Base-by-base conservation (phyloP, 2,888 invertebrate species). In the Drosophila niveifrons region DNA sequence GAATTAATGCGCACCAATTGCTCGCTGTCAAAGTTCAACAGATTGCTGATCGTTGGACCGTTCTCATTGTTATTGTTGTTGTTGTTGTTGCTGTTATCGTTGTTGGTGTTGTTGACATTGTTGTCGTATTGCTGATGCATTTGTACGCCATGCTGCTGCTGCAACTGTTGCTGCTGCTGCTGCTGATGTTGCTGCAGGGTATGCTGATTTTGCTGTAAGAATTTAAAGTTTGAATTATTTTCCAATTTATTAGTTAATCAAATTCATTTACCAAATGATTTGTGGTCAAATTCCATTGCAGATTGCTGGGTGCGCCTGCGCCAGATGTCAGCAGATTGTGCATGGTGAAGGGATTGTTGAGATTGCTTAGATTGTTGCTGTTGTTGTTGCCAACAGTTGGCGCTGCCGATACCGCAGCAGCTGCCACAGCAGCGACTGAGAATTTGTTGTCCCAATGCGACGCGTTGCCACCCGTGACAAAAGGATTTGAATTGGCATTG, bases 1-100 rank as follows among this genome's bases (percentile, higher is more conserved):
- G 94, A 94, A 82, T 93, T 93, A 41, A 94, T 92, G 66, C 91
- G 92, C 57, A 93, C 91, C 72, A 93, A 79, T 73, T 93, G 93
- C 58, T 92, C 93, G 72, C 92, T 93, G 75, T 94, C 93, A 80
- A 94, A 91, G 82, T 93, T 93, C 23, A 93, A 69, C 46, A 93
- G 87, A 68, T 90, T 92, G 75, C 91, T 92, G 58, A 92, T 68
- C 81, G 91, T 91, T 41, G 91, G 90, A 51, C 90, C 91, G 56
- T 91, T 90, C 58, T 91, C 89, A 44, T 75, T 85, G 62, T 72
- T 73, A 46, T 74, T 72, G 47, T 59, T 59, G n/a, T 43, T 62
- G 29, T 52, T 51, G 13, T 50, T 58, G 39, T 66, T 69, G 10
- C 44, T 76, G 51, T 88, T 82, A 57, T 56, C 76, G 34, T 66